Conservation (phyloP, 2,113 vertebrate genomes). For the Eupsittula cactorum region DNA sequence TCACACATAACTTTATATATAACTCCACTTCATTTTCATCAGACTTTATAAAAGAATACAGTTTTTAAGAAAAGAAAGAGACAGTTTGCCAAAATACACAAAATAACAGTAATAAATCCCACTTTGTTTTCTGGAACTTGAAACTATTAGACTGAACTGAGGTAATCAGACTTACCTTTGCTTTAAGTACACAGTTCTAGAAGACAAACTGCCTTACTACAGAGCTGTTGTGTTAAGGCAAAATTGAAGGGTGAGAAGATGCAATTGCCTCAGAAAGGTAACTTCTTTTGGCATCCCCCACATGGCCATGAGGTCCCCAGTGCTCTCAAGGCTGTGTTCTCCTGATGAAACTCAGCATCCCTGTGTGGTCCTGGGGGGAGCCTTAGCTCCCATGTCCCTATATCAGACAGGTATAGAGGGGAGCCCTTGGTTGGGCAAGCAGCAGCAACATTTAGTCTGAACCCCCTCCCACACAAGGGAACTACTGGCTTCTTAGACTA, state of each 20-base stretch:
- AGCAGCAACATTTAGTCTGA: background rate
- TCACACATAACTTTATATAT: background rate
- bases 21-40: background rate
- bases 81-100: background rate
- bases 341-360: background rate
- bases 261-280: background rate
- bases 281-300: background rate
- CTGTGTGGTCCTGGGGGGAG: background rate
- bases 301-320: background rate
- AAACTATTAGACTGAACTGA: background rate
- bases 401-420: background rate
- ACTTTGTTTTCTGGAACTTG: background rate
- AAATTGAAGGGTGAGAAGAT: background rate
- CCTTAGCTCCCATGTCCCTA: too few species aligned
- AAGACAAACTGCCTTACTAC: background rate
- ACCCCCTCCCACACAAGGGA: background rate
- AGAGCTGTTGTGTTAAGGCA: background rate
- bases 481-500: background rate
- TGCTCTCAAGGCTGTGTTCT: background rate
- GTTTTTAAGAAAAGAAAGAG: background rate
- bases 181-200: background rate
- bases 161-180: conserved; percentile 12
- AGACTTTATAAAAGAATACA: background rate
- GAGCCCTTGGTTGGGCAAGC: background rate
- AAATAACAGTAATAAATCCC: background rate